Percentiles rank a stretch among this genome's conserved stretches.
Conservation (phyloP, 2,113 vertebrate genomes). For the Dasyprocta punctata region DNA sequence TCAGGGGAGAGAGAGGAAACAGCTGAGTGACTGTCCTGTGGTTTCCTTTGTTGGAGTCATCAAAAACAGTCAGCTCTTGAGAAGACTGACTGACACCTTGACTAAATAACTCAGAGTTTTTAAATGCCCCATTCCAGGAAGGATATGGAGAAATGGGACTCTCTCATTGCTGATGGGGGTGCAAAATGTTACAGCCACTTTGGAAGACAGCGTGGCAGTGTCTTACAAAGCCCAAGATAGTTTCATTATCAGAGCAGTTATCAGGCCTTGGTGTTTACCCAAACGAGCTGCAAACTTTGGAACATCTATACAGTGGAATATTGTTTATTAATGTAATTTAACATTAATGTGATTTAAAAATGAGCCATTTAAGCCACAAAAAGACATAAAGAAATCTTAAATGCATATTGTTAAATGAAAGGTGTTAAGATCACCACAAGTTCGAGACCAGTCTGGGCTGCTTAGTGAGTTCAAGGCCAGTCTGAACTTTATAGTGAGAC, state of each 20-base stretch:
- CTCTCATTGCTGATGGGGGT: background rate
- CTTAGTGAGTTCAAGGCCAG: too few species aligned
- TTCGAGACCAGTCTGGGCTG: too few species aligned
- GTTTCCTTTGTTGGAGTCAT: background rate
- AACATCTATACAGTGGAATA: background rate
- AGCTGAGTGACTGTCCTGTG: background rate
- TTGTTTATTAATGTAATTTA: too few species aligned
- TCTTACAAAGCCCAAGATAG: background rate
- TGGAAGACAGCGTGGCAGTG: background rate
- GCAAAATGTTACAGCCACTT: background rate
- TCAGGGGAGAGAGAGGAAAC: background rate
- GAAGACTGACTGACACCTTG: background rate
- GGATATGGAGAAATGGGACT: background rate
- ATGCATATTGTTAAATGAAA: background rate
- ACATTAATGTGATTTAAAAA: background rate
- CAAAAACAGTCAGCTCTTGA: slow-evolving; percentile 11
- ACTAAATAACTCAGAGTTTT: background rate
- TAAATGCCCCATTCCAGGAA: background rate
- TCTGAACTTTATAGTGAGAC: background rate
- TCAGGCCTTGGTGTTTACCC: background rate
- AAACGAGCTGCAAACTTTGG: background rate
- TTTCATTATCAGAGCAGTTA: background rate
- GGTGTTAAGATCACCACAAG: background rate
- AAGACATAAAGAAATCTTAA: background rate
- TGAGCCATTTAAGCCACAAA: background rate